A percentile compares a stretch with the other conserved stretches of the same genome.
These are phyloP conservation scores for Chrysaora quinquecirrha DNA, from an alignment of 30 jellyfish, hydroid and myxozoan species.

Conservation along the genomic window DNA sequence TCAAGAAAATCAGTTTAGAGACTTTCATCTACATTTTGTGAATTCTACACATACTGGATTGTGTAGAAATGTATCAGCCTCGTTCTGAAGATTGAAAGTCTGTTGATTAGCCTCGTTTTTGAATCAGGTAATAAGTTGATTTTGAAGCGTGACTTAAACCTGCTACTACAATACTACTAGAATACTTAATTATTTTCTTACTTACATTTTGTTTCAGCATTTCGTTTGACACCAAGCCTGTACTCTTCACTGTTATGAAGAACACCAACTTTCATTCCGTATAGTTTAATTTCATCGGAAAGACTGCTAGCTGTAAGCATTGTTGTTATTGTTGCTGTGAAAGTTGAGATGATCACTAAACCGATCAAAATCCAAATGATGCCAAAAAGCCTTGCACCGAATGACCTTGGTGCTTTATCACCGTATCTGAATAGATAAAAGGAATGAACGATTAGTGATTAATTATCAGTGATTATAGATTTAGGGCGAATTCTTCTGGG, in stretches of 20 bases:
- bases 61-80: too few relatives aligned
- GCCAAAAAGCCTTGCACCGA: constrained; percentile 84
- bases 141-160: too few relatives aligned
- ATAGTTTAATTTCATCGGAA: constrained; percentile 72
- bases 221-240: constrained; percentile 91
- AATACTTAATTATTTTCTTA: background rate
- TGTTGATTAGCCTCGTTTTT: too few relatives aligned
- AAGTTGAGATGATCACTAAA: constrained; percentile 88
- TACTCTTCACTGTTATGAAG: constrained; percentile 91
- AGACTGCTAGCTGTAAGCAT: constrained; percentile 89
- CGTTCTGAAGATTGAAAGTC: too few relatives aligned
- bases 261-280: constrained; percentile 98
- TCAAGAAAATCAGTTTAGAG: too few relatives aligned
- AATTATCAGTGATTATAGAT: too few relatives aligned
- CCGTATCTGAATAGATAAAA: constrained; percentile 84
- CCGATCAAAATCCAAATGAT: constrained; percentile 91
- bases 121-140: too few relatives aligned
- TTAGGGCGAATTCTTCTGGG: too few relatives aligned
- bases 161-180: background rate
- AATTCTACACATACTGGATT: too few relatives aligned
- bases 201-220: constrained; percentile 89
- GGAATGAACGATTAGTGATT: too few relatives aligned
- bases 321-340: constrained; percentile 95
- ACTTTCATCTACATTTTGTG: too few relatives aligned
- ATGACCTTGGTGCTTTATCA: constrained; percentile 93